Conservation (phyloP, 2,888 invertebrate species). For the Tetanocera ferruginea region DNA sequence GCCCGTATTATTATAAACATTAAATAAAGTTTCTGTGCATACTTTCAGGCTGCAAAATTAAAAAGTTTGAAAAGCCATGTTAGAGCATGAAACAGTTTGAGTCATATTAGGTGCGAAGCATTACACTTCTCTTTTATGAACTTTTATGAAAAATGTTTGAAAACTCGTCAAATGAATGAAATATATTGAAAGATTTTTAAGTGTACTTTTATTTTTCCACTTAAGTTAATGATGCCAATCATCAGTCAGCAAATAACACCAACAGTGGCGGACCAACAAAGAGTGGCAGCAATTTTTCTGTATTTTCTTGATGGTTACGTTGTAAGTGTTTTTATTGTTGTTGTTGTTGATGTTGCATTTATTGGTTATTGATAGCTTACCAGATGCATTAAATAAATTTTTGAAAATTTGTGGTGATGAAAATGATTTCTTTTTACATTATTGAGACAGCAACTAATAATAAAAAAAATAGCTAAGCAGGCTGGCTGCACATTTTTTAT, state of each 20-base stretch:
- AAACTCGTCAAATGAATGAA: no score
- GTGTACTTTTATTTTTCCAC: neutral
- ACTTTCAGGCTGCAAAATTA: no score
- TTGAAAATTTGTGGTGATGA: slow-evolving; percentile 11
- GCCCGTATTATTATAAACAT: no score
- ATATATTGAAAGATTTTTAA: neutral
- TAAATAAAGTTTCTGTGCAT: no score
- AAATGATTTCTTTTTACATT: neutral
- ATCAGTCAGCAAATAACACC: neutral
- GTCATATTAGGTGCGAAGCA: no score
- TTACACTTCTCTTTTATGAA: no score
- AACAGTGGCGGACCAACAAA: no score
- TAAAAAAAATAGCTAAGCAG: neutral
- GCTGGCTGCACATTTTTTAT: neutral
- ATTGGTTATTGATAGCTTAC: slow-evolving; percentile 5
- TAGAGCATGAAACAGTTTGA: no score
- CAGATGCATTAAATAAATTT: neutral
- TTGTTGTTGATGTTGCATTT: neutral
- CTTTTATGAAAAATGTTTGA: no score
- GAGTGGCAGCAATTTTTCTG: neutral
- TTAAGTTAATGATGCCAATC: neutral
- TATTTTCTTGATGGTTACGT: neutral
- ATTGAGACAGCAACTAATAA: neutral
- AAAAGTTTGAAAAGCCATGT: no score
- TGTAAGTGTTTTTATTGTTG: no score